Conservation (phyloP, 2,113 vertebrate species). For the Falco punctatus region DNA sequence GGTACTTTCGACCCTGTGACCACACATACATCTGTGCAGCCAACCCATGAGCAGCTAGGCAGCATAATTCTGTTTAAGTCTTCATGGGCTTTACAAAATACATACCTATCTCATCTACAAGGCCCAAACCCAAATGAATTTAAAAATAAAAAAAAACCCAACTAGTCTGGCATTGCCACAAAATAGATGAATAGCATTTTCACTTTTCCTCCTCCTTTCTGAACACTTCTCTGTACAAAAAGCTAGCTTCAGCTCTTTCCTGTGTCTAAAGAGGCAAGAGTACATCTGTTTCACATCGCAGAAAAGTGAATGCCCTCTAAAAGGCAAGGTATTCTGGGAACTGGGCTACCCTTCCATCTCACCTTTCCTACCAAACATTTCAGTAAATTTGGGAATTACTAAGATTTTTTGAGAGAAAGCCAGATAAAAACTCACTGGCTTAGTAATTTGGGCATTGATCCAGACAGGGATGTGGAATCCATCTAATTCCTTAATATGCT, state of each 20-base stretch:
- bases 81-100: not conserved
- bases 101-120: not conserved
- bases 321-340: not conserved
- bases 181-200: not conserved
- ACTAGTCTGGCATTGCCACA: not conserved
- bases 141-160: rapidly evolving
- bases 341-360: not conserved
- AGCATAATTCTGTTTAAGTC: not conserved
- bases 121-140: not conserved
- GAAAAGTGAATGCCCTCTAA: not conserved
- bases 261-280: not conserved
- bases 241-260: not conserved
- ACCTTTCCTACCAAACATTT: not conserved
- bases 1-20: not conserved
- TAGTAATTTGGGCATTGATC: not conserved
- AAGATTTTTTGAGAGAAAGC: not conserved
- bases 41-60: not conserved
- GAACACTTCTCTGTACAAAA: not conserved
- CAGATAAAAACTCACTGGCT: not conserved
- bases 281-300: not conserved
- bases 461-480: not conserved
- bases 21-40: not conserved
- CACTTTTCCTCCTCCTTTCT: not conserved
- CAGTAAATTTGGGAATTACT: not conserved
- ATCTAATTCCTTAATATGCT: not conserved